Base-by-base conservation (phyloP, 1,140 invertebrate species). In the Steinernema feltiae region DNA sequence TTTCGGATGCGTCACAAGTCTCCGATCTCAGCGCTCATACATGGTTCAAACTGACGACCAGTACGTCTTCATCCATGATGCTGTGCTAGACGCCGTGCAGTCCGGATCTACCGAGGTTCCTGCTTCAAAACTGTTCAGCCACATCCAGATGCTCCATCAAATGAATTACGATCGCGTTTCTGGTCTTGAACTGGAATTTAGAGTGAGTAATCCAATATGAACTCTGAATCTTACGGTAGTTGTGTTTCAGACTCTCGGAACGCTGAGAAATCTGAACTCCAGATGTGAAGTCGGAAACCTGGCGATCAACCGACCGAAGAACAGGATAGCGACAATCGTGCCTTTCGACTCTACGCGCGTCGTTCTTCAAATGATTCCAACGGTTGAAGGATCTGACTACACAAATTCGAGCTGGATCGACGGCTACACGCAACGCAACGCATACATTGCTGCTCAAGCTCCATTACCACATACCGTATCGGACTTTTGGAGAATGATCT, bases 401-500 rank as follows among this genome's bases (percentile, higher is more conserved):
- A 97, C 99, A 79, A 99, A 99, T 88, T 97, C 96, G 30, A 97
- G 93, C 84, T 94, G 97, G 85, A 93, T 99, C 74, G 97, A 99
- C 88, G 96, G 89, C 80, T 88, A 89, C 90, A 91, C 69, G 46
- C 73, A 78, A 15, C 73, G 93, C 27, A 92, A 91, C 75, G 95
- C 95, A 1, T 99, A 99, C 84, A 96, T 99, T 77, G 97, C 97
- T 0, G 97, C 97, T 1, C 97, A 99, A 89, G 96, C 95, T 12
- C 97, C 97, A 0, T 88, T 98, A 18, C 91, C 91, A 30, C 94
- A 98, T 81, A 99, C 97, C 0, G 94, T 94, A 0, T 94, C 97
- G 81, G 97, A 99, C 86, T 95, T 99, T 83, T 99, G 97, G 97
- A 90, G 97, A 78, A 98, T 98, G 96, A 89, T 99, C n/a, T 99